Base-by-base conservation (phyloP, 1,140 invertebrate genomes). In the Aphaenogaster ashmeadi region DNA sequence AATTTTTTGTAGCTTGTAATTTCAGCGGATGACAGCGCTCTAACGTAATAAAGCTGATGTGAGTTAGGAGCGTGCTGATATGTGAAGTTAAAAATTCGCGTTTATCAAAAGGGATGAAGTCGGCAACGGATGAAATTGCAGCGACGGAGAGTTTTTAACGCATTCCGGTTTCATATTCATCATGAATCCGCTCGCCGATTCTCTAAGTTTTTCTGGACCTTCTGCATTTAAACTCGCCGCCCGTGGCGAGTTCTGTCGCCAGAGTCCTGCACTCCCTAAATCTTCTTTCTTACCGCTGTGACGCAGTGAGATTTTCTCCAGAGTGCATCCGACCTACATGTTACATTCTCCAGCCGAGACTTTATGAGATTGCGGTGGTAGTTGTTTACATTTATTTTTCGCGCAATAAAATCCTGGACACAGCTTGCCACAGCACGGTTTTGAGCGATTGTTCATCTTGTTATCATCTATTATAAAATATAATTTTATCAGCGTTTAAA, bases 151-250 rank as follows among this genome's bases (percentile, higher is more conserved):
- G 38, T 83, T 83, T 83, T 83, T 83, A 74, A 83, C 67, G 54
- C 80, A 60, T 83, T 83, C 80, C 67, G 27, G 21, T 74, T 83
- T 83, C 80, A 83, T 83, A 83, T 83, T 83, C 80, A 83, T 83
- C 80, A 83, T n/a, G 41, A 8, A 83, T 83, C 67, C 67, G 54
- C 4, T 58, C 38, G 67, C 36, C 11, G 21, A 56, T 58, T 60
- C 18, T n/a, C 67, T 13, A 60, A 74, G 67, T 83, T 83, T 83
- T 58, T 15, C 54, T 11, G 38, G 27, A 21, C 13, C 27, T 36
- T 74, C 67, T n/a, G 41, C 80, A 47, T 60, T 83, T 36, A 74
- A 52, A 36, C 67, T 58, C 67, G 18, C 15, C n/a, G 44, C 13
- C 27, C 47, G 21, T 27, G 77, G 79, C 50, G 64, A 71, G 36